Evolutionary conservation across 2,888 invertebrate genomes (phyloP).

Genomic region (Lasioglossum leucozonium): DNA sequence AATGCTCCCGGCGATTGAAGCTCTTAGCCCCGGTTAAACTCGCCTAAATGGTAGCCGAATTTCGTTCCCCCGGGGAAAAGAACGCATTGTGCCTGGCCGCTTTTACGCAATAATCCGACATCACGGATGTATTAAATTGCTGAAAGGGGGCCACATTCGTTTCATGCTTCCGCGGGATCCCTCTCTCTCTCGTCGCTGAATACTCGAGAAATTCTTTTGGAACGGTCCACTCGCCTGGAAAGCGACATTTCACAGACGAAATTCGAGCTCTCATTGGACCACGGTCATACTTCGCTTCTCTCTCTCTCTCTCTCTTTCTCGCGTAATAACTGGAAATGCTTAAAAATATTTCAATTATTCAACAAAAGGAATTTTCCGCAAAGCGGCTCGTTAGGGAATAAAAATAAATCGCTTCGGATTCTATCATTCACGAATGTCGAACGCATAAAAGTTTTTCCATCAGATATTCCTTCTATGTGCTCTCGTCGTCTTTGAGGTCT

Average conservation of each 20-base stretch:
- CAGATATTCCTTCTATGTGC: too few relatives aligned
- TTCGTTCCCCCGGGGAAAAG: neutral
- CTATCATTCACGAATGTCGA: too few relatives aligned
- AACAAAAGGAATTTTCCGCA: too few relatives aligned
- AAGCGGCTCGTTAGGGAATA: too few relatives aligned
- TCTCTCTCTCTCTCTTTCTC: too few relatives aligned
- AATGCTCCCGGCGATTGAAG: neutral
- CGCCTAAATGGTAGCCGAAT: neutral
- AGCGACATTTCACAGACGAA: neutral
- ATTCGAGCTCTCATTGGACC: neutral
- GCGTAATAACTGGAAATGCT: neutral
- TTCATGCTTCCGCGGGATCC: neutral
- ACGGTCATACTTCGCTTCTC: neutral
- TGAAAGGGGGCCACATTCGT: conserved; percentile 8
- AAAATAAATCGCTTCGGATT: too few relatives aligned
- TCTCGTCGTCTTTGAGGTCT: too few relatives aligned
- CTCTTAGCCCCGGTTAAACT: conserved; percentile 1
- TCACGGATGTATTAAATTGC: conserved; percentile 28
- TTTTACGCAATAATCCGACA: neutral
- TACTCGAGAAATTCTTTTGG: conserved; percentile 9
- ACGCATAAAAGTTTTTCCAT: too few relatives aligned
- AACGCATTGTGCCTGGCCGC: neutral
- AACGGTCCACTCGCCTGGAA: neutral
- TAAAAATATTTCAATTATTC: neutral
- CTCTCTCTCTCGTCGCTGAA: neutral